Conservation (phyloP, 2,888 invertebrate species). For the Phaedon cochleariae region DNA sequence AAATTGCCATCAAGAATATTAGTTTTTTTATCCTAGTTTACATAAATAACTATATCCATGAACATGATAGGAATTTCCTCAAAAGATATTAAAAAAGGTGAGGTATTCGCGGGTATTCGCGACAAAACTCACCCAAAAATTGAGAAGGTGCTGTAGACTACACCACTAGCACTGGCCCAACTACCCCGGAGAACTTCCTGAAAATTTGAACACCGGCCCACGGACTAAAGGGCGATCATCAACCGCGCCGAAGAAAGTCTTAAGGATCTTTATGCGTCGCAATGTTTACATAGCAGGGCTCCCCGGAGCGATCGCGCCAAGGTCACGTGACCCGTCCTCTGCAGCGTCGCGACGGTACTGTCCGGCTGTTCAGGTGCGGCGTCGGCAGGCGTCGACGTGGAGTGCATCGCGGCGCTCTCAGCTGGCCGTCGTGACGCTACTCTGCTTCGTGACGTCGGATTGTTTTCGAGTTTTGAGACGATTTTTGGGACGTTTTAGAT, state of each 20-base stretch:
- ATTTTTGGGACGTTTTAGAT: no score
- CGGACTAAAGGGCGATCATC: neutral
- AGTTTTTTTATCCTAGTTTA: no score
- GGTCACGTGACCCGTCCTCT: conserved; percentile 42
- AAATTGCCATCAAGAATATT: no score
- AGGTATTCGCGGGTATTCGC: no score
- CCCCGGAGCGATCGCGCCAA: neutral
- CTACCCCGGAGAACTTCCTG: no score
- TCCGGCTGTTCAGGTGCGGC: conserved; percentile 41
- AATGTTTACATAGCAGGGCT: conserved; percentile 2
- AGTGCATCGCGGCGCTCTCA: conserved; percentile 38
- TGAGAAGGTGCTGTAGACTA: no score
- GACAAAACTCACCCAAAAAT: no score
- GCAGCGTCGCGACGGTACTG: conserved; percentile 47
- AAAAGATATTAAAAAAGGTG: no score
- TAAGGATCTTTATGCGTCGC: neutral
- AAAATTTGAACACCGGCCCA: no score
- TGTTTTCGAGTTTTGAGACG: conserved; percentile 4
- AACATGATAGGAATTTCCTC: no score
- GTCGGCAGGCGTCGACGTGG: conserved; percentile 45
- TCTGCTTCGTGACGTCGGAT: conserved; percentile 22
- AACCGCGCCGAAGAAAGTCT: neutral
- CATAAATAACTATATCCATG: no score
- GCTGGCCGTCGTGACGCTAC: conserved; percentile 14
- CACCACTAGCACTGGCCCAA: no score